phyloP scores from a whole-genome alignment of 2,888 invertebrate species.

The Rhogogaster chlorosoma region DNA sequence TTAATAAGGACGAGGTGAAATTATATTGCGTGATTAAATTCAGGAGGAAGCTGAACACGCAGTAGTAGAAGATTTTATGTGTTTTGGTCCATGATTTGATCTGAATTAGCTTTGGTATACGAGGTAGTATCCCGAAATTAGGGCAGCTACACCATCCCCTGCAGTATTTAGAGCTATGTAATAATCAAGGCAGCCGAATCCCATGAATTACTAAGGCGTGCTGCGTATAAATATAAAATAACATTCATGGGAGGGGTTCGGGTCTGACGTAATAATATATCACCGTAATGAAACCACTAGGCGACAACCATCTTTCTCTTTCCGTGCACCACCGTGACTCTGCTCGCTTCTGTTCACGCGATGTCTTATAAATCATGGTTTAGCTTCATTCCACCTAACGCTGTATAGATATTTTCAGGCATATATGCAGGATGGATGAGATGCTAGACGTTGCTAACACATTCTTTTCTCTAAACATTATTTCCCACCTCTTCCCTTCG shows the following conservation, averaged over 20 bases:
- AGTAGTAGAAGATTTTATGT: not conserved
- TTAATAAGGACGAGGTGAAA: not conserved
- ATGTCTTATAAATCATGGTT: constrained; percentile 69
- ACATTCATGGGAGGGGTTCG: constrained; percentile 58
- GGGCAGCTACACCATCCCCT: not conserved
- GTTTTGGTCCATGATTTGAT: constrained; percentile 15
- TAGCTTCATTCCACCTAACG: constrained; percentile 61
- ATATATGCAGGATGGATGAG: not conserved
- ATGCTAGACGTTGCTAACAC: not conserved
- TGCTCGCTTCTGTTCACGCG: constrained; percentile 59
- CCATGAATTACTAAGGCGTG: constrained; percentile 67
- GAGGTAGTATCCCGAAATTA: not conserved
- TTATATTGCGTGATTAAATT: not conserved
- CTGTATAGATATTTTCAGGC: constrained; percentile 41
- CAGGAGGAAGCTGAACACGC: not conserved
- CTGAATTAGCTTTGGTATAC: not conserved
- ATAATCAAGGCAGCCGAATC: constrained; percentile 51
- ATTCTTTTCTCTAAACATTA: not conserved
- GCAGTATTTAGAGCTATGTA: constrained; percentile 37
- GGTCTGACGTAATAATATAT: constrained; percentile 70
- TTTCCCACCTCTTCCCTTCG: not conserved
- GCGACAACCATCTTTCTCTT: constrained; percentile 58
- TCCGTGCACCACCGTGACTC: constrained; percentile 36
- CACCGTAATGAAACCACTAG: constrained; percentile 69
- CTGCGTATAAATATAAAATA: constrained; percentile 67